phyloP scores from a whole-genome alignment of 2,888 invertebrate species.

The Campoplex nolae region DNA sequence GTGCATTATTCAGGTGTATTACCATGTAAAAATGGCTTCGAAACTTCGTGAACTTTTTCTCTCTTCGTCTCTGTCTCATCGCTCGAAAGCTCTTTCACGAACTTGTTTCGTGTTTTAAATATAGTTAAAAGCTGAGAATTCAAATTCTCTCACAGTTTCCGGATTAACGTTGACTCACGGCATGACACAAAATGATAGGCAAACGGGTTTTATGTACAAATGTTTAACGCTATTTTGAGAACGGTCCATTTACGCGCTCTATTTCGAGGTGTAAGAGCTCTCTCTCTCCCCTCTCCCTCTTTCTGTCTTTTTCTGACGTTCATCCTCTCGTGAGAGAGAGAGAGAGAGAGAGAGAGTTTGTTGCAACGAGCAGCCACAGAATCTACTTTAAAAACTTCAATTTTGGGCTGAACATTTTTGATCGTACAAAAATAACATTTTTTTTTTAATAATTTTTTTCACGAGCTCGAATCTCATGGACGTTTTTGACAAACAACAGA shows the following conservation, averaged over 20 bases:
- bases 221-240: slow-evolving; percentile 61
- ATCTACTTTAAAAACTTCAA: background rate
- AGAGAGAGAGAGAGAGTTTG: background rate
- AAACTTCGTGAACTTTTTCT: slow-evolving; percentile 38
- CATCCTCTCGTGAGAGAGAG: slow-evolving; percentile 8
- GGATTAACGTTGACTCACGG: slow-evolving; percentile 61
- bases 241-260: slow-evolving; percentile 65
- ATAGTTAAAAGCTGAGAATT: slow-evolving; percentile 46
- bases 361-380: background rate
- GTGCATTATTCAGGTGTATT: background rate
- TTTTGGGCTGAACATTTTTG: background rate
- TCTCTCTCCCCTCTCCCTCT: slow-evolving; percentile 10
- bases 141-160: slow-evolving; percentile 50
- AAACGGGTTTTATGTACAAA: slow-evolving; percentile 43
- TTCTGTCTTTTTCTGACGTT: slow-evolving; percentile 7
- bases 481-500: background rate
- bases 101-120: slow-evolving; percentile 53
- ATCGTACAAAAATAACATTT: background rate
- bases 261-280: slow-evolving; percentile 59
- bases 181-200: slow-evolving; percentile 42
- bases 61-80: background rate
- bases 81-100: slow-evolving; percentile 10
- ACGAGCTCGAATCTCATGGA: background rate
- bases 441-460: background rate
- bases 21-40: slow-evolving; percentile 32